These are phyloP conservation scores for Caenorhabditis sp. DNA, from an alignment of 2,888 invertebrate species.

Conservation along the genomic window DNA sequence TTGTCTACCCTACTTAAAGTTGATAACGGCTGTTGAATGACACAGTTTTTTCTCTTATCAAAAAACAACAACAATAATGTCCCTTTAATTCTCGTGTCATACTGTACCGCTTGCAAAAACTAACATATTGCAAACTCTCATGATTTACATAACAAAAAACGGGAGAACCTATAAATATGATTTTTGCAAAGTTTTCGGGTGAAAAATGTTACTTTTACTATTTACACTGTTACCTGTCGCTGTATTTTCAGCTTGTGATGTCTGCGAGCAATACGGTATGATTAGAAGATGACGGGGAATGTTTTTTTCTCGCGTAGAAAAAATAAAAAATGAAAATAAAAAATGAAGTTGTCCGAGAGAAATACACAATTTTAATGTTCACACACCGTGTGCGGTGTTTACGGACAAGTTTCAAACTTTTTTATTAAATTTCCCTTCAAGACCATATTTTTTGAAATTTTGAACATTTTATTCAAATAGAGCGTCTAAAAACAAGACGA, in stretches of 20 bases:
- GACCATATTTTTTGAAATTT: too few species aligned
- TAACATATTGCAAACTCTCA: not conserved
- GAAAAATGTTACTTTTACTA: not conserved
- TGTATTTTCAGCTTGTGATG: not conserved
- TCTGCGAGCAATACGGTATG: not conserved
- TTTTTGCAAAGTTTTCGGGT: not conserved
- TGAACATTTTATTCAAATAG: too few species aligned
- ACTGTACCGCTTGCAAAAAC: not conserved
- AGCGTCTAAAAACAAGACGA: too few species aligned
- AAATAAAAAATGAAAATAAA: too few species aligned
- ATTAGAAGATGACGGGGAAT: not conserved
- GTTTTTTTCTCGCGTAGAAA: too few species aligned
- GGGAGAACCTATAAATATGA: not conserved
- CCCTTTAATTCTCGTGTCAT: not conserved
- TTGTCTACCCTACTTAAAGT: not conserved
- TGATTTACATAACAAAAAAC: not conserved
- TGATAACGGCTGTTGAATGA: not conserved
- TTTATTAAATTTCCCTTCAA: too few species aligned
- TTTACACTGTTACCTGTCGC: not conserved
- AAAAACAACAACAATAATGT: not conserved
- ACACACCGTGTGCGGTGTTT: too few species aligned
- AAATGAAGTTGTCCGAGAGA: too few species aligned
- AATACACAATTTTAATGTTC: too few species aligned
- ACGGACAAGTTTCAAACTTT: too few species aligned
- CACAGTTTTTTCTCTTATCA: not conserved